These are phyloP conservation scores for Anthophora plumipes DNA, from an alignment of 2,888 invertebrate species.

Conservation along the genomic window DNA sequence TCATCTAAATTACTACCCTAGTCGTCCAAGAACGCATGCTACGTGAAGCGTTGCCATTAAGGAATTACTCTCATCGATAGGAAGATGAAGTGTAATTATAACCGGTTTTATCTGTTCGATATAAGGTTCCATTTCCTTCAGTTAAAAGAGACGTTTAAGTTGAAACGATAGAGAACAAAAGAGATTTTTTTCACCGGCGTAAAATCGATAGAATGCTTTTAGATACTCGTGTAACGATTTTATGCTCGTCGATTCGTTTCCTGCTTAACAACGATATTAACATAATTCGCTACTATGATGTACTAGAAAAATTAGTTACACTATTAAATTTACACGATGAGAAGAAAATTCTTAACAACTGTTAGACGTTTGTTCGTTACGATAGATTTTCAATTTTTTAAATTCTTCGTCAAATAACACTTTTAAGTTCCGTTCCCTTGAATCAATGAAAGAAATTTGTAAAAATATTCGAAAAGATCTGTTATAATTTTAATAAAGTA, in stretches of 20 bases:
- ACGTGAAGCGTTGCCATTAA: not conserved
- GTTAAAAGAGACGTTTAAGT: not conserved
- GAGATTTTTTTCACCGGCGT: not conserved
- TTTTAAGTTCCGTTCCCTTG: too few relatives aligned
- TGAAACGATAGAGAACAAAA: not conserved
- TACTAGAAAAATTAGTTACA: not conserved
- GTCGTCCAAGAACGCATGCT: not conserved
- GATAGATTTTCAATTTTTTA: too few relatives aligned
- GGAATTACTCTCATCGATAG: slow-evolving; percentile 19
- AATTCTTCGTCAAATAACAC: too few relatives aligned
- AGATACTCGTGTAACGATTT: not conserved
- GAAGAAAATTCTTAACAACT: not conserved
- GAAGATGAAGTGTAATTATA: slow-evolving; percentile 19
- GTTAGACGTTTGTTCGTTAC: too few relatives aligned
- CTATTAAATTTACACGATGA: not conserved
- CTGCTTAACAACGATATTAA: not conserved
- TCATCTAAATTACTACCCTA: slow-evolving; percentile 21
- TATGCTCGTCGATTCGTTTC: not conserved
- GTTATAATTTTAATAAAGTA: too few relatives aligned
- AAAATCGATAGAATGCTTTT: not conserved
- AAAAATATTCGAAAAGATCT: too few relatives aligned
- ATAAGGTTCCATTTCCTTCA: slow-evolving; percentile 8
- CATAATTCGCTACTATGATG: not conserved
- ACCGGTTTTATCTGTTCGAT: slow-evolving; percentile 14
- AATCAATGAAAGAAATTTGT: too few relatives aligned